Base-by-base conservation (phyloP, 64 coral and sea anemone species). In the Pocillopora damicornis region DNA sequence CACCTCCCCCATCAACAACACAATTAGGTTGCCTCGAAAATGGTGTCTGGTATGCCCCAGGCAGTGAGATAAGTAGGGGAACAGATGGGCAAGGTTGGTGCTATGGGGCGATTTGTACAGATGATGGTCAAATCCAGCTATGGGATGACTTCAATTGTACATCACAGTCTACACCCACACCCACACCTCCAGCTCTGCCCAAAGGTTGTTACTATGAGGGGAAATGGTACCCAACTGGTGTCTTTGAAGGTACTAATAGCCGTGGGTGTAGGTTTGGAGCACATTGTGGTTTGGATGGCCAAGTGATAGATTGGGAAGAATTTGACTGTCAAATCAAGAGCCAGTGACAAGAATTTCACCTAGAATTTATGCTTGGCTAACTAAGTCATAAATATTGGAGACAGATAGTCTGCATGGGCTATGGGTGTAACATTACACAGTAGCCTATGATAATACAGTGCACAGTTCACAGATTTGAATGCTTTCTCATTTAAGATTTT, bases 121-220 rank as follows among this genome's bases (percentile, higher is more conserved):
- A 22, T 26, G 42, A 76, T 76, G 86, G 86, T 13, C 10, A 23
- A 6, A 0, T 88, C 16, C 30, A 59, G 36, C 7, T 57, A 8
- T 76, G 86, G 86, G 73, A 88, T 88, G 58, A 58, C 60, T 77
- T 76, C 15, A 67, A 86, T 59, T 86, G 82, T 62, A 75, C 80
- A 20, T 45, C 72, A n/a, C 13, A 20, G 0, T 16, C 23, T 8
- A 20, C 64, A 0, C 16, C 60, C 23, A 13, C 60, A 2, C 25
- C 60, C 9, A 35, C 0, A 35, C 63, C 88, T 34, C 18, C 37
- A 74, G 11, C 71, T 13, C 30, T 35, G 15, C 15, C 78, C 79
- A 76, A 88, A 88, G 86, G 86, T 34, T 88, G 86, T 78, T 88
- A 88, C 37, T 65, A 88, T 62, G 30, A 88, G 61, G 56, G 72